Evolutionary conservation across 2,888 invertebrate species (phyloP).

Genomic region (Polyommatus iphigenia): DNA sequence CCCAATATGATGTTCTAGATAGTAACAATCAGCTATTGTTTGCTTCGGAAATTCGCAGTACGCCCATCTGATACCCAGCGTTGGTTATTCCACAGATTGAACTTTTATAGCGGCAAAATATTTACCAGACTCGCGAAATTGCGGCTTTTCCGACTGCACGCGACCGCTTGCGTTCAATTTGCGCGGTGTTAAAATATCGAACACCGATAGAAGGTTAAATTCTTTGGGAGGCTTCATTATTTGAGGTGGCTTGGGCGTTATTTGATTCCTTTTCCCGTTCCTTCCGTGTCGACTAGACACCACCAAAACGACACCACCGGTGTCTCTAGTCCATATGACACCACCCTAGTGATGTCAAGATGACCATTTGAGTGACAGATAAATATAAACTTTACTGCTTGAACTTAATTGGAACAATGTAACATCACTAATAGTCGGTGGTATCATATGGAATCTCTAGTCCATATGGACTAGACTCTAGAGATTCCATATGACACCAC

Average conservation of each 20-base stretch:
- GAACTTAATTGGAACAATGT: too few relatives aligned
- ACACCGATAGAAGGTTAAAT: background rate
- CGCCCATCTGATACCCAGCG: slow-evolving; percentile 5
- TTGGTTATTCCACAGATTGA: background rate
- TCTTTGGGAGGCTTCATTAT: background rate
- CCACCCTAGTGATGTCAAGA: too few relatives aligned
- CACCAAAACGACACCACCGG: too few relatives aligned
- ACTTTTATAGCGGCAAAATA: background rate
- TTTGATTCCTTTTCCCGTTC: background rate
- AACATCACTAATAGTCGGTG: too few relatives aligned
- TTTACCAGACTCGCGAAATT: background rate
- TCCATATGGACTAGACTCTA: too few relatives aligned
- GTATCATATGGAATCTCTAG: too few relatives aligned
- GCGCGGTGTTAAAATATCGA: background rate
- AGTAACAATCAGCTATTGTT: slow-evolving; percentile 24
- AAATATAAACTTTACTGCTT: too few relatives aligned
- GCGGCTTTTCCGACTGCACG: background rate
- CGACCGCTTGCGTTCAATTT: background rate
- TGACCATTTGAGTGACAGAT: too few relatives aligned
- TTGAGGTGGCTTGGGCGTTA: background rate
- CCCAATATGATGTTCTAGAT: slow-evolving; percentile 3
- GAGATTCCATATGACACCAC: too few relatives aligned
- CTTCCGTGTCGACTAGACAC: too few relatives aligned
- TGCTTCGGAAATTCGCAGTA: slow-evolving; percentile 17
- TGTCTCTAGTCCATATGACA: too few relatives aligned